A percentile compares a stretch with the other conserved stretches of the same genome.
Conservation (phyloP, 1,140 invertebrate genomes). For the Aphidius ervi region DNA sequence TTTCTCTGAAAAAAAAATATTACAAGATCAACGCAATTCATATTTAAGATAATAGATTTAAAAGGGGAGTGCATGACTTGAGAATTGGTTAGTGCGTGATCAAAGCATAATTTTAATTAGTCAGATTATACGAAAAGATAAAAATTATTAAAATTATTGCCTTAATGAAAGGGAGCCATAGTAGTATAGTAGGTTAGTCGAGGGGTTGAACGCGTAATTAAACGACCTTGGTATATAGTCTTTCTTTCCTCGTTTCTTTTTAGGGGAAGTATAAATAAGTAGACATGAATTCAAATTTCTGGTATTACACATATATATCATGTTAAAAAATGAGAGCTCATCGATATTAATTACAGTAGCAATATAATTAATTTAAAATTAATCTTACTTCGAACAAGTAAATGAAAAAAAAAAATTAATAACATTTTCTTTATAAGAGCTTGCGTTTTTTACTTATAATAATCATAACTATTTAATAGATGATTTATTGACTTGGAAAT, state of each 20-base stretch:
- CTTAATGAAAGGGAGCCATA: constrained; percentile 52
- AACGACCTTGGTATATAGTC: constrained; percentile 31
- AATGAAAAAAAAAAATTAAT: no score
- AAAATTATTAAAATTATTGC: constrained; percentile 58
- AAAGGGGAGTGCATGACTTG: constrained; percentile 25
- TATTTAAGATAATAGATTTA: background rate
- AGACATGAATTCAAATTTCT: no score
- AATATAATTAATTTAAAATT: no score
- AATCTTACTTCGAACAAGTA: no score
- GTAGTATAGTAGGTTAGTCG: constrained; percentile 21
- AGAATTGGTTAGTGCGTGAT: constrained; percentile 37
- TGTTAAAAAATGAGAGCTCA: no score
- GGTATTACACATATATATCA: no score
- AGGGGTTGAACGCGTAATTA: constrained; percentile 48
- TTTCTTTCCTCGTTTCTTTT: background rate
- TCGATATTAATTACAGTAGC: no score
- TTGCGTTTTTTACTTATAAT: no score
- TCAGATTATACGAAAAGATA: constrained; percentile 54
- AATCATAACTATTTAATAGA: no score
- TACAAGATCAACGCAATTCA: background rate
- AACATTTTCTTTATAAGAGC: no score
- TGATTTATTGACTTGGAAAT: no score
- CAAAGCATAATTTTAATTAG: constrained; percentile 55
- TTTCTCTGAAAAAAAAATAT: no score
- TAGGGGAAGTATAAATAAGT: background rate